Evolutionary conservation across 2,888 invertebrate genomes (phyloP), one percentile per base, ranked within the genome.

Genomic region (Caenorhabditis uteleia): DNA sequence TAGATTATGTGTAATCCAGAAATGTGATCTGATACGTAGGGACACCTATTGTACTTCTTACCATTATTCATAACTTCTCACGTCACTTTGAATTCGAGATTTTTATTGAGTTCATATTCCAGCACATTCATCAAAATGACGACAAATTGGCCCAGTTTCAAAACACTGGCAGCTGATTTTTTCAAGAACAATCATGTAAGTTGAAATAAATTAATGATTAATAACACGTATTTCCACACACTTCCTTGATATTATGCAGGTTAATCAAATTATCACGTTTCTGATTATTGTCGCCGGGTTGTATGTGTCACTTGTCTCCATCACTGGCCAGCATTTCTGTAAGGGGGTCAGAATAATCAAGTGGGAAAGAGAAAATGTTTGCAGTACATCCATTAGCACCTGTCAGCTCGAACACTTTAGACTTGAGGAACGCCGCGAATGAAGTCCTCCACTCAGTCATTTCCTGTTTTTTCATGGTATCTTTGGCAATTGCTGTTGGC

Each of bases 111-210:
- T 36, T 36, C 20, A 6, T 3, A 20, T 18, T 36, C 20, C 20
- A 6, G 4, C 16, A 36, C 36, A 36, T n/a, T 18, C 16, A n/a
- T 34, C 33, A 33, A 12, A 18, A 60, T 54, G 45, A 26, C 46
- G 4, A 23, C 38, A 10, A 45, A 25, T 45, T 55, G 54, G 60
- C 48, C 60, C 27, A 54, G 44, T 40, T 42, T 49, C 6, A 45
- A 42, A 45, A 21, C 40, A 10, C 44, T 18, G 42, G 18, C 48
- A 14, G 33, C 44, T 21, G 45, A 59, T 14, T 60, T 70, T 34
- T 62, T 70, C 42, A 56, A 65, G 21, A 59, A 70, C 44, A 49
- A 53, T 36, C 58, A 70, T 34, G 70, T 70, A 33, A 47, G 59
- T 45, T 26, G 21, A 40, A 36, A 36, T 14, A 36, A n/a, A 26